Evolutionary conservation across 2,888 invertebrate genomes (phyloP).

Genomic region (Leptothorax acervorum): DNA sequence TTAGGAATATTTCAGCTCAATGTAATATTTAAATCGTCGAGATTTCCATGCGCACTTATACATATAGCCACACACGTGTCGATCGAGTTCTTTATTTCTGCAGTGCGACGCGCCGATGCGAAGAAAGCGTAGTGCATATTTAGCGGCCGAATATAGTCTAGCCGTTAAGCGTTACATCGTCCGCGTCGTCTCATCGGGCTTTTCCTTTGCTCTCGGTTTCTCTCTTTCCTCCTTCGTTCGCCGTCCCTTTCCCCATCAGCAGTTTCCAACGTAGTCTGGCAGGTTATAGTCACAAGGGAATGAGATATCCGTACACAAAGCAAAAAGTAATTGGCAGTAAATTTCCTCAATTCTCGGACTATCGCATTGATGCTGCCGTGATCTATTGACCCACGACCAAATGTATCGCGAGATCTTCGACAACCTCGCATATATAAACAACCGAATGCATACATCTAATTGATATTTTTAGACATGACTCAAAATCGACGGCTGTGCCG

Average conservation of each 20-base stretch:
- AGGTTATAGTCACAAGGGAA: conserved; percentile 59
- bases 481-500: conserved; percentile 31
- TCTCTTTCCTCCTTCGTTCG: conserved; percentile 17
- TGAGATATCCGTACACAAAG: conserved; percentile 41
- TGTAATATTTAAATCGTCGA: not conserved
- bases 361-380: conserved; percentile 59
- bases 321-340: conserved; percentile 75
- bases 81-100: not conserved
- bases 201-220: conserved; percentile 3
- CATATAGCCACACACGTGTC: not conserved
- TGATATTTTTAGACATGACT: conserved; percentile 60
- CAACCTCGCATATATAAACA: not conserved
- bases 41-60: not conserved
- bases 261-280: conserved; percentile 57
- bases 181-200: not conserved
- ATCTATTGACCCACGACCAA: conserved; percentile 43
- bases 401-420: not conserved
- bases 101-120: not conserved
- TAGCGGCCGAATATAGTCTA: conserved; percentile 41
- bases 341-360: conserved; percentile 59
- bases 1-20: not conserved
- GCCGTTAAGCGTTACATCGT: conserved; percentile 24
- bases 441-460: conserved; percentile 31
- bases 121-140: conserved; percentile 12
- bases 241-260: conserved; percentile 33